These are phyloP conservation scores for Microplitis manilae DNA, from an alignment of 2,888 invertebrate genomes.

Conservation along the genomic window DNA sequence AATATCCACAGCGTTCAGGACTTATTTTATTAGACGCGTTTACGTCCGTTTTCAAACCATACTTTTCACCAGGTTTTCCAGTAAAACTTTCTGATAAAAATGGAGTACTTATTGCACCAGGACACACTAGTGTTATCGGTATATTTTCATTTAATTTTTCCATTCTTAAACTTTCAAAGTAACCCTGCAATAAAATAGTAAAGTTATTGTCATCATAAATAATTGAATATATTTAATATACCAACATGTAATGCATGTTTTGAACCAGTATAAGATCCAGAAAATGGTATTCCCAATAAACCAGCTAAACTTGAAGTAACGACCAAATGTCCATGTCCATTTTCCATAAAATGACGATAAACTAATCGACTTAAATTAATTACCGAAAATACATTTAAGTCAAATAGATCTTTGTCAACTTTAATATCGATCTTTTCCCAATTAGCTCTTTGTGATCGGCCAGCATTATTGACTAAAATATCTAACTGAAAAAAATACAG, in stretches of 20 bases:
- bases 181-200: conserved; percentile 76
- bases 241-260: conserved; percentile 84
- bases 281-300: conserved; percentile 78
- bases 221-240: conserved; percentile 8
- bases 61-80: conserved; percentile 74
- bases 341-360: conserved; percentile 77
- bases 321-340: conserved; percentile 79
- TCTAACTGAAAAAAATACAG: conserved; percentile 74
- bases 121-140: conserved; percentile 80
- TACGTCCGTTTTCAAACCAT: conserved; percentile 67
- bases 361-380: conserved; percentile 81
- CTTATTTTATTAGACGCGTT: conserved; percentile 73
- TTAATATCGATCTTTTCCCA: conserved; percentile 81
- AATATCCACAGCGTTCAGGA: conserved; percentile 75
- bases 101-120: conserved; percentile 84
- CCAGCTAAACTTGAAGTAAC: conserved; percentile 85
- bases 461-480: conserved; percentile 87
- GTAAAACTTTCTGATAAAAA: conserved; percentile 81
- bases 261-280: conserved; percentile 80
- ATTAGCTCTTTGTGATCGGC: conserved; percentile 79
- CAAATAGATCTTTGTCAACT: conserved; percentile 83
- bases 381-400: conserved; percentile 83
- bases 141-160: conserved; percentile 78
- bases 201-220: conserved; percentile 3
- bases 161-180: conserved; percentile 77